These are phyloP conservation scores for Parelbella ahira DNA, from an alignment of 2,888 invertebrate species.

Conservation along the genomic window DNA sequence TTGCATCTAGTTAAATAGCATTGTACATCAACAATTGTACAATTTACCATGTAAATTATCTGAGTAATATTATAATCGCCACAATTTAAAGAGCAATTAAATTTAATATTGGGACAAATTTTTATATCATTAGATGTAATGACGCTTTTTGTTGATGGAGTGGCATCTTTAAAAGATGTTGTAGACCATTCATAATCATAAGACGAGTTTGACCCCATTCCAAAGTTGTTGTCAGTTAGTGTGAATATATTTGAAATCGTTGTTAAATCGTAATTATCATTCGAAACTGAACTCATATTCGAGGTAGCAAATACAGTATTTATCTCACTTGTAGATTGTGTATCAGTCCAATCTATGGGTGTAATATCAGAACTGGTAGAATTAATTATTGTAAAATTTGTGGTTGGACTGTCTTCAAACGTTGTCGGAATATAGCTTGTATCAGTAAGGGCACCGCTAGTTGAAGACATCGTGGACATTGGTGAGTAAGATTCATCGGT, in stretches of 20 bases:
- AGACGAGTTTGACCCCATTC: not conserved
- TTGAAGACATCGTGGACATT: not conserved
- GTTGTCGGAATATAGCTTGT: no score
- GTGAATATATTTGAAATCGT: conserved; percentile 43
- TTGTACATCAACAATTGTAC: conserved; percentile 44
- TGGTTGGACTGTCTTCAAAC: no score
- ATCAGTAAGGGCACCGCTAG: no score
- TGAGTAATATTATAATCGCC: conserved; percentile 57
- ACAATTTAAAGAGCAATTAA: conserved; percentile 59
- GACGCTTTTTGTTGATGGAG: not conserved
- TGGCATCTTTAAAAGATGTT: not conserved
- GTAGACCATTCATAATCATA: conserved; percentile 1
- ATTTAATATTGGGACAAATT: conserved; percentile 32
- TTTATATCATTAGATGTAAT: conserved; percentile 1
- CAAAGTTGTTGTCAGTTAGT: not conserved
- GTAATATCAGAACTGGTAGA: no score
- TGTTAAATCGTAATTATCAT: conserved; percentile 11
- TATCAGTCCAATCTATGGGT: no score
- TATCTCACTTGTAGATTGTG: no score
- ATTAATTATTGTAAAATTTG: no score
- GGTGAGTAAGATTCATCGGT: conserved; percentile 7
- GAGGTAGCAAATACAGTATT: no score
- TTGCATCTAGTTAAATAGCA: conserved; percentile 53
- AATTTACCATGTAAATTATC: conserved; percentile 57
- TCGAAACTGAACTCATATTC: no score